phyloP scores from a whole-genome alignment of 92 coral and sea anemone genomes.

The Muricea muricata region DNA sequence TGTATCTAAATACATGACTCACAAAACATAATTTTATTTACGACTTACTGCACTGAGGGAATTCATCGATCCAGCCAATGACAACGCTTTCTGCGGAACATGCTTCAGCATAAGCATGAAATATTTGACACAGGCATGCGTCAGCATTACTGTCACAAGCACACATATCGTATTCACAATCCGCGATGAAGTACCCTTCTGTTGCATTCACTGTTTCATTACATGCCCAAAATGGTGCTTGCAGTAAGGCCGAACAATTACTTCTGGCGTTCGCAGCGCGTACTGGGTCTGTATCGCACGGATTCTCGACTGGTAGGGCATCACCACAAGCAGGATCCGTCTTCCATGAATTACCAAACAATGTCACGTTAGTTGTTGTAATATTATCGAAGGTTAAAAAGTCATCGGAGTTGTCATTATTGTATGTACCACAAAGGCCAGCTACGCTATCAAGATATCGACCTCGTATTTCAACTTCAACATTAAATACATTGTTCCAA shows the following conservation, averaged over 20 bases:
- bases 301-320: slow-evolving; percentile 17
- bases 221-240: slow-evolving; percentile 17
- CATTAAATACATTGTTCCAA: slow-evolving; percentile 37
- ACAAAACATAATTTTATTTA: no score
- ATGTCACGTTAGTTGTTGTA: not conserved
- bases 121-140: slow-evolving; percentile 28
- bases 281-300: slow-evolving; percentile 9
- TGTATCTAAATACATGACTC: no score
- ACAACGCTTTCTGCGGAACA: not conserved
- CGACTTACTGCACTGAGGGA: not conserved
- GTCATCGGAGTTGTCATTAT: not conserved
- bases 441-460: slow-evolving; percentile 13
- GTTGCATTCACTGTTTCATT: slow-evolving; percentile 34
- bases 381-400: slow-evolving; percentile 9
- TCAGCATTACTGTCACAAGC: slow-evolving; percentile 28
- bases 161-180: slow-evolving; percentile 47
- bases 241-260: not conserved
- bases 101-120: not conserved
- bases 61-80: slow-evolving; percentile 11
- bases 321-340: slow-evolving; percentile 17
- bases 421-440: slow-evolving; percentile 44
- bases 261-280: not conserved
- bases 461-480: slow-evolving; percentile 8
- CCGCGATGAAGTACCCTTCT: slow-evolving; percentile 4
- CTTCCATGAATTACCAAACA: slow-evolving; percentile 46